These are phyloP conservation scores for Harpagifer antarcticus DNA, from an alignment of 2,797 vertebrate genomes.

Conservation along the genomic window DNA sequence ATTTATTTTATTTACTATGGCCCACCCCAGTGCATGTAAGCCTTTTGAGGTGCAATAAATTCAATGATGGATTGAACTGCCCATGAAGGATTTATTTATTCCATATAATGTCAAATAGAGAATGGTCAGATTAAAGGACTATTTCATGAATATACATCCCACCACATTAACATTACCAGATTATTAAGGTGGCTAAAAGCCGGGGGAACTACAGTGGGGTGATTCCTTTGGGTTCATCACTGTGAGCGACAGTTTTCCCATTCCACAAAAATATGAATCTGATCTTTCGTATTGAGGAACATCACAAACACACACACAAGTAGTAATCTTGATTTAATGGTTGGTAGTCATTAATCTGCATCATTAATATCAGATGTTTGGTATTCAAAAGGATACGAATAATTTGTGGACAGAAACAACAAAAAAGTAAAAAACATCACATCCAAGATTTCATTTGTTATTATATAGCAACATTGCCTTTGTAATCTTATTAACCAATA, in stretches of 20 bases:
- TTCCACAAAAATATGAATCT: neutral
- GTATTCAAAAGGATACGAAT: constrained; percentile 59
- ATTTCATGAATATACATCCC: neutral
- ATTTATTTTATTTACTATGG: constrained; percentile 89
- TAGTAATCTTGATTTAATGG: constrained; percentile 75
- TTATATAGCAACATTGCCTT: constrained; percentile 53
- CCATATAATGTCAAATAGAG: neutral
- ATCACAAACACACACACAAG: constrained; percentile 51
- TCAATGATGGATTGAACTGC: constrained; percentile 90
- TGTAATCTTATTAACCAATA: constrained; percentile 44
- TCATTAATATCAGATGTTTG: constrained; percentile 71
- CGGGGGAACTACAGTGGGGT: too few species aligned
- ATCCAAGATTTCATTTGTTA: constrained; percentile 55
- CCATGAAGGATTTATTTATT: constrained; percentile 30
- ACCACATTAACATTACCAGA: neutral
- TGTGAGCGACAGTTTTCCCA: neutral
- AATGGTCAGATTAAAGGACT: neutral
- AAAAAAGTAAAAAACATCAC: constrained; percentile 56
- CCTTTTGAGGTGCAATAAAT: constrained; percentile 99
- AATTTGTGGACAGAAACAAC: constrained; percentile 57
- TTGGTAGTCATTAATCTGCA: constrained; percentile 63
- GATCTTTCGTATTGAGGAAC: neutral
- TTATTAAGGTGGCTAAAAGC: neutral
- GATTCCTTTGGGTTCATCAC: neutral
- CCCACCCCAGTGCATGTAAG: constrained; percentile 94